Percentiles rank a stretch among this genome's conserved stretches.
Evolutionary conservation across 2,113 vertebrate genomes (phyloP).

Genomic region (Centropus unirufus): DNA sequence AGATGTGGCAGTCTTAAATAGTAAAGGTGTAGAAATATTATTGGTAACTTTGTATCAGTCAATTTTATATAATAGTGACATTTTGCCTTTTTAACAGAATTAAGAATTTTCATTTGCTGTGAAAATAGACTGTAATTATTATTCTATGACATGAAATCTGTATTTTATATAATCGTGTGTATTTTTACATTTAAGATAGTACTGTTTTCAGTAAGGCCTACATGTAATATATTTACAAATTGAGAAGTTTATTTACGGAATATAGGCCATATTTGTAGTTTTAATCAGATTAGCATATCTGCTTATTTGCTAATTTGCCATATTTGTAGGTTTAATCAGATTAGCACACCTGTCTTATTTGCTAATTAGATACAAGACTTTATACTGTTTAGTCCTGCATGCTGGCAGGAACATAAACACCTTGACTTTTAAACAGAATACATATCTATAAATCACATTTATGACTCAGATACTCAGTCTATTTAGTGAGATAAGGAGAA

Average conservation of each 20-base stretch:
- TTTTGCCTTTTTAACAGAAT: background rate
- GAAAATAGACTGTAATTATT: background rate
- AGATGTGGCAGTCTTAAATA: background rate
- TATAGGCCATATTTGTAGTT: background rate
- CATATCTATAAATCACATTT: background rate
- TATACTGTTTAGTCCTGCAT: background rate
- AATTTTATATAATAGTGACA: background rate
- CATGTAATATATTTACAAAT: background rate
- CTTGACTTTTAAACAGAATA: background rate
- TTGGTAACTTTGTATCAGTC: background rate
- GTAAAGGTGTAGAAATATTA: background rate
- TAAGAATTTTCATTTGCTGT: background rate
- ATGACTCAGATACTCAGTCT: background rate
- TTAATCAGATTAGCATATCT: background rate
- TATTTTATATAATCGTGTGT: background rate
- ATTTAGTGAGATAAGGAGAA: background rate
- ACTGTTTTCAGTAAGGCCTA: background rate
- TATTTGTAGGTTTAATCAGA: background rate
- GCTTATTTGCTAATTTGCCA: background rate
- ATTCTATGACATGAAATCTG: background rate
- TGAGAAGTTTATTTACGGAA: background rate
- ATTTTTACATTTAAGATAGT: background rate
- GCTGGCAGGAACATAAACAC: background rate
- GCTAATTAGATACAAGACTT: background rate
- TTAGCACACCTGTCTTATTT: background rate